phyloP scores from a whole-genome alignment of 2,113 vertebrate species.

The Oenanthe oenanthe region DNA sequence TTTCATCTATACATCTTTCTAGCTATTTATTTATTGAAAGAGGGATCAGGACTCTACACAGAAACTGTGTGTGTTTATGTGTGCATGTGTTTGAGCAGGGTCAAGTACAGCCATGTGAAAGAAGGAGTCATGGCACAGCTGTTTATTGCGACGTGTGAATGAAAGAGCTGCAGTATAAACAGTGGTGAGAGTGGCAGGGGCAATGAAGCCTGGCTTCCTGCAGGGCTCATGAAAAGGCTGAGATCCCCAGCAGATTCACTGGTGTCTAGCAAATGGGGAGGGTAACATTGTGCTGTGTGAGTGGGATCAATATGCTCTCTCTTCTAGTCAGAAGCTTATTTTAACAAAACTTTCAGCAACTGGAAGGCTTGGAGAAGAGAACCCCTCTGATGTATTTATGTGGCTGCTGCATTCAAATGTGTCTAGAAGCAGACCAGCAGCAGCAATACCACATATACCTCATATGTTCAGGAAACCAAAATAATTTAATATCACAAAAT shows the following conservation, averaged over 20 bases:
- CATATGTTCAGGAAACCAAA: background rate
- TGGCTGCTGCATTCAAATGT: background rate
- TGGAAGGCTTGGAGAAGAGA: background rate
- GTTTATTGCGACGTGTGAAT: conserved; percentile 18
- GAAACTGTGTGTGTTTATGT: background rate
- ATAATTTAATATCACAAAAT: background rate
- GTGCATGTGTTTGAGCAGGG: background rate
- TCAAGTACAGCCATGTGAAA: conserved; percentile 41
- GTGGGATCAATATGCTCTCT: background rate
- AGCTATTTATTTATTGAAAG: conserved; percentile 23
- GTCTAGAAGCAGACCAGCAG: background rate
- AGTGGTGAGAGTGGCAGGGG: conserved; percentile 51
- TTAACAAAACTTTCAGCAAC: conserved; percentile 3
- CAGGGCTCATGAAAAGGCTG: background rate
- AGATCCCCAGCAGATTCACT: background rate
- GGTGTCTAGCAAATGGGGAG: background rate
- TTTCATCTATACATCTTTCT: background rate
- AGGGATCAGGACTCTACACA: background rate
- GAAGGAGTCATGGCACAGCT: conserved; percentile 21
- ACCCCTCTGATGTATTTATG: background rate
- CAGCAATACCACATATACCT: background rate
- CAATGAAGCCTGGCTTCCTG: conserved; percentile 58
- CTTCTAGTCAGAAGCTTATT: conserved; percentile 12
- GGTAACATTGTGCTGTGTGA: background rate
- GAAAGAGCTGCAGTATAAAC: conserved; percentile 44